phyloP scores from a whole-genome alignment of 2,888 invertebrate species.

The Syrphus vitripennis region DNA sequence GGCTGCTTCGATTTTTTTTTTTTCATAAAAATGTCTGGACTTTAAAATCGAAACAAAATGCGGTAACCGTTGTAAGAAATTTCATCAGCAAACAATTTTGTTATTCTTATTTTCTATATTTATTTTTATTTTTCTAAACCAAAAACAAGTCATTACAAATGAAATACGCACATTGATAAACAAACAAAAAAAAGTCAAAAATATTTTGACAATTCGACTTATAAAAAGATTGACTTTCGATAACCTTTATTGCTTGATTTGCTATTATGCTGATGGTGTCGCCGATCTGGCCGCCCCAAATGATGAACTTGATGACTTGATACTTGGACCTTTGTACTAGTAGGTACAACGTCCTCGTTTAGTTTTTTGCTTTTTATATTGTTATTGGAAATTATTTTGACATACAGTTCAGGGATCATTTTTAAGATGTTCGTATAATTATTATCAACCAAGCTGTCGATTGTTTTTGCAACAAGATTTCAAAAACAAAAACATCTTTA shows the following conservation, averaged over 20 bases:
- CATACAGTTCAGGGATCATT: neutral
- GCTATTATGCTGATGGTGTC: neutral
- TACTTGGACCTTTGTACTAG: neutral
- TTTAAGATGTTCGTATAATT: neutral
- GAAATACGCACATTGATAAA: too few species aligned
- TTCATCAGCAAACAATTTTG: neutral
- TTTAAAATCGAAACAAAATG: neutral
- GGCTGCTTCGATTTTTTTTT: too few species aligned
- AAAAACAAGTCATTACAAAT: neutral
- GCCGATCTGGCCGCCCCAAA: neutral
- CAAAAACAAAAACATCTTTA: neutral
- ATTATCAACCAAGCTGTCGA: neutral
- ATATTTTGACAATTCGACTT: neutral
- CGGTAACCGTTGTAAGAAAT: neutral
- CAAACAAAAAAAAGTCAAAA: neutral
- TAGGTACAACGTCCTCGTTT: neutral
- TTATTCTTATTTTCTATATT: neutral
- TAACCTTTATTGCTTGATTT: constrained; percentile 32
- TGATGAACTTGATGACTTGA: constrained; percentile 13
- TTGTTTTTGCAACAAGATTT: neutral
- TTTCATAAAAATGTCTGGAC: neutral
- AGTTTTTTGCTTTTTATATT: neutral
- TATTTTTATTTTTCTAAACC: neutral
- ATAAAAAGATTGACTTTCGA: constrained; percentile 4
- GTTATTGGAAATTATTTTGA: neutral